Percentiles rank a stretch among this genome's conserved stretches.
phyloP scores from a whole-genome alignment of 2,113 vertebrate species.

The rabbit (Oryctolagus cuniculus) region mOryCun1.1 NC_091449.1:49281501-49282000 shows the following conservation, averaged over 20 bases:
- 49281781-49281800: neutral
- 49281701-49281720: neutral
- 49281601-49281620: neutral
- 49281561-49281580: constrained; percentile 69
- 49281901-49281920: neutral
- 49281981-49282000: accelerated
- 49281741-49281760: too few species aligned
- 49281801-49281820: neutral
- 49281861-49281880: too few species aligned
- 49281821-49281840: neutral
- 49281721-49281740: neutral
- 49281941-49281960: accelerated
- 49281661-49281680: neutral
- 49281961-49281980: accelerated
- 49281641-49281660: neutral
- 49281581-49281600: neutral
- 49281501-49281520: constrained; percentile 77
- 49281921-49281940: neutral
- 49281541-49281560: constrained; percentile 69
- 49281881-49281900: neutral
- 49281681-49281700: neutral
- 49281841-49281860: neutral
- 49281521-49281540: constrained; percentile 76
- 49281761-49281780: neutral
- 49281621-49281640: neutral